phyloP scores from a whole-genome alignment of 1,140 invertebrate genomes.

The Aethina tumida region DNA sequence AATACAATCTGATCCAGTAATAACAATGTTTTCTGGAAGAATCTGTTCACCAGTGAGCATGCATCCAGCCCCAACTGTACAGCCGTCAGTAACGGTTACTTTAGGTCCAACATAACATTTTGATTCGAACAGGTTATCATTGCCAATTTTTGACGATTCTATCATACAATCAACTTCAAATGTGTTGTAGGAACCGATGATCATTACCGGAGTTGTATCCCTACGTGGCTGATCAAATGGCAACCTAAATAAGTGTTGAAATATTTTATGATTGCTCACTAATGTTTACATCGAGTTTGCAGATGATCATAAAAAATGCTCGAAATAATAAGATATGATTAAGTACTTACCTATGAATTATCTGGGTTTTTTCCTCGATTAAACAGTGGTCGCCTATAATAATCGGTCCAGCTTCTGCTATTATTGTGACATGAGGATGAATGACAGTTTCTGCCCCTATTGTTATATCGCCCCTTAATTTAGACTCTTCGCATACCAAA shows the following conservation, averaged over 20 bases:
- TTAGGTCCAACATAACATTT: constrained; percentile 65
- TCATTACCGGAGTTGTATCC: constrained; percentile 50
- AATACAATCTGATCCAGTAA: constrained; percentile 73
- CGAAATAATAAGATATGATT: no score
- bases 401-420: constrained; percentile 91
- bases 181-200: constrained; percentile 90
- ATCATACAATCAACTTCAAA: constrained; percentile 83
- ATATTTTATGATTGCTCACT: no score
- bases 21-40: constrained; percentile 80
- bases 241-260: no score
- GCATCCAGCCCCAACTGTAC: constrained; percentile 86
- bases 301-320: constrained; percentile 12
- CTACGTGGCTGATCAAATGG: constrained; percentile 31
- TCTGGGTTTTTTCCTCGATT: constrained; percentile 86
- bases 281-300: no score
- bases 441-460: constrained; percentile 83
- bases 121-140: constrained; percentile 82
- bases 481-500: constrained; percentile 86
- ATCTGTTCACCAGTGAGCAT: constrained; percentile 56
- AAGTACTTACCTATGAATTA: constrained; percentile 62
- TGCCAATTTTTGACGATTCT: constrained; percentile 77
- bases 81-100: constrained; percentile 79
- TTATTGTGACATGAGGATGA: constrained; percentile 85
- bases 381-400: constrained; percentile 91
- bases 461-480: constrained; percentile 85